These are phyloP conservation scores for Antennarius maculatus DNA, from an alignment of 2,797 vertebrate species.

Conservation along the genomic window DNA sequence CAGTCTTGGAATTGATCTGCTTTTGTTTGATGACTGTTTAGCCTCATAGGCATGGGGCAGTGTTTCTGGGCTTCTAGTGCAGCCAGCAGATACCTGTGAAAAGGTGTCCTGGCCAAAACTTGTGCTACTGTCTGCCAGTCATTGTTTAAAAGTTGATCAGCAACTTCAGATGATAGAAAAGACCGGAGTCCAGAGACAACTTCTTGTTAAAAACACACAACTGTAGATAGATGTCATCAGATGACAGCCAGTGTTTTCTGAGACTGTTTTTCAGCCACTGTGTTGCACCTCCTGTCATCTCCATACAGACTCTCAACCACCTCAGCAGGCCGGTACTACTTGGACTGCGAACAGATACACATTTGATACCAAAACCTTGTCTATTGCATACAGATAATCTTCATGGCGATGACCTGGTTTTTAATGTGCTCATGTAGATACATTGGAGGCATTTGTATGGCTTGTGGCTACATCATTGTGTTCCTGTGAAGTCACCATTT, in stretches of 20 bases:
- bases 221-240: neutral
- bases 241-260: neutral
- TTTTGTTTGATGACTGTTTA: neutral
- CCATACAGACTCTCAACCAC: neutral
- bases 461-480: slow-evolving; percentile 33
- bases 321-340: neutral
- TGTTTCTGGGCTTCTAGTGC: neutral
- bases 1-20: slow-evolving; percentile 18
- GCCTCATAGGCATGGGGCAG: no score
- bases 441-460: slow-evolving; percentile 36
- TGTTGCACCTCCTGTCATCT: neutral
- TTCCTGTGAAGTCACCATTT: slow-evolving; percentile 45
- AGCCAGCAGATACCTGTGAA: neutral
- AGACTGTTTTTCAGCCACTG: neutral
- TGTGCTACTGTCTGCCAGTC: neutral
- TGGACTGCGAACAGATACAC: neutral
- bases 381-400: neutral
- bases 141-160: neutral
- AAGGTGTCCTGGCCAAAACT: neutral
- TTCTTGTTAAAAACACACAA: no score
- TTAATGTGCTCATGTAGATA: slow-evolving; percentile 37
- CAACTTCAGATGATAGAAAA: neutral
- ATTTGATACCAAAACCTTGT: neutral
- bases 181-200: neutral
- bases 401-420: neutral